A percentile compares a stretch with the other conserved stretches of the same genome.
Evolutionary conservation across 1,140 invertebrate species (phyloP).

Genomic region (Scaptomyza montana): DNA sequence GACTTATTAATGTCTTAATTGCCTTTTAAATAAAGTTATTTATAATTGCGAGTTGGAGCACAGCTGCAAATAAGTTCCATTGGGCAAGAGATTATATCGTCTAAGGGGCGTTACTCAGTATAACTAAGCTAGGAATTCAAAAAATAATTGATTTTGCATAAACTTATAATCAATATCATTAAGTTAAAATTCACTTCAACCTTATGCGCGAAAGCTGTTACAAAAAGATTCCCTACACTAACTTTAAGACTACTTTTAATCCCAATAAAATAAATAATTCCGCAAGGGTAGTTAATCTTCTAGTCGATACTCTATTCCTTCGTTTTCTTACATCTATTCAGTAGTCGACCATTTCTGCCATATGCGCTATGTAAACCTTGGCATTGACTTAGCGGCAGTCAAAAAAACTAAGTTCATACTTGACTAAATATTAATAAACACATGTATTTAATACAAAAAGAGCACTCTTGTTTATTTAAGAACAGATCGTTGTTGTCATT

Average conservation of each 20-base stretch:
- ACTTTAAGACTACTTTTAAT: too few species aligned
- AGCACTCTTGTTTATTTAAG: slow-evolving; percentile 59
- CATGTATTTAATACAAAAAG: slow-evolving; percentile 40
- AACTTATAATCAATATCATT: background rate
- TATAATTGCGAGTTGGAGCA: too few species aligned
- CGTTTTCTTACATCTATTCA: background rate
- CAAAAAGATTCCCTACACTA: too few species aligned
- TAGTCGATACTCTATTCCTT: background rate
- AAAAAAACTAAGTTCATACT: background rate
- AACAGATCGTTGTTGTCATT: slow-evolving; percentile 47
- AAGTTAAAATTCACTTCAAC: too few species aligned
- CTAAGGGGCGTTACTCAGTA: too few species aligned
- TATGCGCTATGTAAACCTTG: slow-evolving; percentile 27
- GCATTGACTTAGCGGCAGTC: slow-evolving; percentile 33
- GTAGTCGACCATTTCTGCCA: slow-evolving; percentile 18
- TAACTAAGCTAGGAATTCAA: too few species aligned
- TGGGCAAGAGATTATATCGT: too few species aligned
- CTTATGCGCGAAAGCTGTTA: too few species aligned
- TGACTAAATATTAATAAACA: slow-evolving; percentile 40
- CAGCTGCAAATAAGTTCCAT: too few species aligned
- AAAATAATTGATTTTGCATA: too few species aligned
- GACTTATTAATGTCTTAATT: too few species aligned
- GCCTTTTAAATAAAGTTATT: too few species aligned
- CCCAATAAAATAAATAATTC: background rate
- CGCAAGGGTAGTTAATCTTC: background rate